Base-by-base conservation (phyloP, 2,888 invertebrate genomes). In the Perdita meconis region DNA sequence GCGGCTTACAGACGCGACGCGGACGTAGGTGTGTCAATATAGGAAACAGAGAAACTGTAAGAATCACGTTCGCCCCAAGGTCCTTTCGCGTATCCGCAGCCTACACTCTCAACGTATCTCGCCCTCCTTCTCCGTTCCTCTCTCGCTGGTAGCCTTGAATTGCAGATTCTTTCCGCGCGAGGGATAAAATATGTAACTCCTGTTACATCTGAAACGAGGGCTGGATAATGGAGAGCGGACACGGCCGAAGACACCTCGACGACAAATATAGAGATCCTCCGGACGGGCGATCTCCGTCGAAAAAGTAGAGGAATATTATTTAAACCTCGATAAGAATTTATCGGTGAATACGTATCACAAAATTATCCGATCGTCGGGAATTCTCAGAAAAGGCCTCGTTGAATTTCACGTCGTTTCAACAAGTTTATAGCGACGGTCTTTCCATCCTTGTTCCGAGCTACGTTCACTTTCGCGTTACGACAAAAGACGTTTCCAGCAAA, bases 171-270 rank as follows among this genome's bases (percentile, higher is more conserved):
- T 79, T 80, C 74, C 61, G 65, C 63, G 26, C 56, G 61, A 73
- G 78, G 63, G 70, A 70, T 85, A 82, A 85, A 83, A 81, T 84
- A 82, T 78, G 81, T 67, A 77, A 81, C 74, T 77, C 71, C 61
- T 78, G 79, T 84, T 78, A 79, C 72, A 78, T 82, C 76, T 60
- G 77, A 84, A 79, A 82, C 78, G 75, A 61, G 47, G 75, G 56
- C 61, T 71, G 78, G 53, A 74, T 30, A 74, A 83, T 72, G 68
- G 67, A 59, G 47, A 65, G 55, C 22, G 40, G 63, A 64, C 57
- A 19, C 47, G 47, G 4, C 38, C 13, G 57, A 61, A 44, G 67
- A 72, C 71, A 55, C 19, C n/a, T 36, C 51, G 59, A 44, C 63
- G 50, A 59, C 74, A 50, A 61, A 76, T 74, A 67, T 68, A 74